Evolutionary conservation across 2,888 invertebrate genomes (phyloP).

Genomic region (Drosophila mercatorum): DNA sequence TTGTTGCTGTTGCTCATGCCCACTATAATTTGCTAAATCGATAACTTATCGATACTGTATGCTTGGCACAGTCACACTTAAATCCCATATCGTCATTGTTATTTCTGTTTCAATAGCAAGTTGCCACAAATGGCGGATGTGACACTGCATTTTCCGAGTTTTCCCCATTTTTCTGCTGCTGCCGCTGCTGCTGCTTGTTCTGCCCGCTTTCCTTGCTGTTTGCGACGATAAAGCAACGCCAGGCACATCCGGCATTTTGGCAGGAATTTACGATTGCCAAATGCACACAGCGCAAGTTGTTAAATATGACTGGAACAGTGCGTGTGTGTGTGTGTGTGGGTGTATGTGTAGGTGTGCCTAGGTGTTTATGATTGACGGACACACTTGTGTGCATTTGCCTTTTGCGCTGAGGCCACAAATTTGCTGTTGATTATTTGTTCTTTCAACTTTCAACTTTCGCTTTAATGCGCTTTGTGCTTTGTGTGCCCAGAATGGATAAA

Average conservation of each 20-base stretch:
- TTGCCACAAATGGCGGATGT: constrained; percentile 24
- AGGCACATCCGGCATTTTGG: constrained; percentile 69
- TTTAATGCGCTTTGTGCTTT: constrained; percentile 45
- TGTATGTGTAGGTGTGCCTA: constrained; percentile 15
- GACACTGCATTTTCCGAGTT: constrained; percentile 46
- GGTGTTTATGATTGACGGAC: constrained; percentile 60
- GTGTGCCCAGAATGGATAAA: constrained; percentile 60
- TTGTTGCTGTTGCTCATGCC: background rate
- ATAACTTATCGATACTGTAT: constrained; percentile 1
- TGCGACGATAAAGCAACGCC: constrained; percentile 65
- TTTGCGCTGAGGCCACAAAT: constrained; percentile 30
- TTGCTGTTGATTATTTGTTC: constrained; percentile 65
- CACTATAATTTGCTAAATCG: background rate
- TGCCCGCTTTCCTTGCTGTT: constrained; percentile 2
- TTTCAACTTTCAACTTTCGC: constrained; percentile 64
- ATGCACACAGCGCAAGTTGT: constrained; percentile 43
- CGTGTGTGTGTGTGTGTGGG: constrained; percentile 4
- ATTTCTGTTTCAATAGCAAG: background rate
- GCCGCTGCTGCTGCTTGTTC: background rate
- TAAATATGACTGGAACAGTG: constrained; percentile 1
- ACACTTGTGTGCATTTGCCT: constrained; percentile 60
- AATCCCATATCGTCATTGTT: background rate
- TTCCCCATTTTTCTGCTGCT: constrained; percentile 15
- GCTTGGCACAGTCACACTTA: background rate
- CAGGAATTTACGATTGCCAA: constrained; percentile 64